Evolutionary conservation across 2,888 invertebrate genomes (phyloP), one percentile per base, ranked within the genome.

Genomic region (Cephus runcator): DNA sequence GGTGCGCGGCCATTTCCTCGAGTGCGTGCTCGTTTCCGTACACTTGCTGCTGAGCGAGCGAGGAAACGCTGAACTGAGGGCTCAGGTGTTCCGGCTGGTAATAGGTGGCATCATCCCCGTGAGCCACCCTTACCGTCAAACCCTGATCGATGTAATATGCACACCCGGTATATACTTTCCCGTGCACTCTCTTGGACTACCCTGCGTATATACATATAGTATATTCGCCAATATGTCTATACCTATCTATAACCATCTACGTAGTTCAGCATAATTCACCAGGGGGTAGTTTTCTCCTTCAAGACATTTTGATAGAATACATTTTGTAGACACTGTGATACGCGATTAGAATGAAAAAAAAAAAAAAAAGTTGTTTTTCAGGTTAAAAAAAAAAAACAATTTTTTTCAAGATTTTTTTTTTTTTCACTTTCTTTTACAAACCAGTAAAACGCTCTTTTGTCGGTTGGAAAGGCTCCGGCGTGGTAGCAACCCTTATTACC

Each of bases 61-160:
- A 77, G 79, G 76, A 77, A 30, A 30, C 12, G 71, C 71, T 34
- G 56, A 56, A 82, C 77, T 77, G 82, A 81, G 81, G 87, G 87
- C 90, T 89, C 90, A 91, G 90, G 90, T 91, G 90, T 90, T 88
- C 83, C 85, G 79, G 79, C 83, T 86, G 85, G 87, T 90, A 90
- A 90, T 90, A 88, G 89, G 88, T 87, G 85, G 87, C 87, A 87
- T 89, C 89, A 89, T 88, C 84, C 85, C 85, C 83, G 23, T 77
- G 76, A n/a, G 69, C 71, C 80, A 82, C 78, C 81, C 86, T 85
- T 82, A 74, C 88, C 88, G 88, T 90, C 89, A 88, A 88, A 87
- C 82, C 81, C 87, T 91, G 90, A 90, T 91, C 90, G 89, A 91
- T 90, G 88, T 89, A 88, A 90, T 89, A 88, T 88, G 87, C 86